phyloP scores from a whole-genome alignment of 2,888 invertebrate species.

The Zaprionus bogoriensis region DNA sequence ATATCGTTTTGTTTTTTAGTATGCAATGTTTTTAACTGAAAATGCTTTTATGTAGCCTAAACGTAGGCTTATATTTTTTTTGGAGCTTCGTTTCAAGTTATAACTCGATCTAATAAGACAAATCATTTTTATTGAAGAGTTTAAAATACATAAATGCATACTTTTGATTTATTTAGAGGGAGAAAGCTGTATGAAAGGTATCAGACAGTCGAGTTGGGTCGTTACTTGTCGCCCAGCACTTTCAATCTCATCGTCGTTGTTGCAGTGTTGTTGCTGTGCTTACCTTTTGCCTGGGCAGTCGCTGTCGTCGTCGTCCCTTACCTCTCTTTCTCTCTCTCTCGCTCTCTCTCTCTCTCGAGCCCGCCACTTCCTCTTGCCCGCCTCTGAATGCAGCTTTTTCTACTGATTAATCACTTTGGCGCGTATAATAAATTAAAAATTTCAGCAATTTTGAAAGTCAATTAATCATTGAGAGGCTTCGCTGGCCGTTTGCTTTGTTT shows the following conservation, averaged over 20 bases:
- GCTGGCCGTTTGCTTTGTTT: constrained; percentile 51
- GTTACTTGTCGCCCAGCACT: constrained; percentile 48
- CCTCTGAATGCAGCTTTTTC: constrained; percentile 44
- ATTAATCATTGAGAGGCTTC: constrained; percentile 80
- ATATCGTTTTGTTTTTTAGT: no score
- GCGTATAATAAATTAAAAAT: constrained; percentile 83
- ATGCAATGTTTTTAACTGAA: no score
- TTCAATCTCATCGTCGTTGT: constrained; percentile 58
- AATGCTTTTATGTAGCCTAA: no score
- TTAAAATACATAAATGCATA: no score
- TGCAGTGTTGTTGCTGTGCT: constrained; percentile 28
- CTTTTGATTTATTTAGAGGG: no score
- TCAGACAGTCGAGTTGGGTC: background rate
- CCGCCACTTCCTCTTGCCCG: no score
- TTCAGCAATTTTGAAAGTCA: constrained; percentile 83
- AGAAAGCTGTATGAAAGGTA: no score
- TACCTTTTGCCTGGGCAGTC: constrained; percentile 32
- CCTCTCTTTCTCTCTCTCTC: background rate
- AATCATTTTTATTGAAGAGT: no score
- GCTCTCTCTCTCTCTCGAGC: background rate
- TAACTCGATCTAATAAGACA: no score
- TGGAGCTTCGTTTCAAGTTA: no score
- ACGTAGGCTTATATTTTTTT: no score
- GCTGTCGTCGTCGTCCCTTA: constrained; percentile 22
- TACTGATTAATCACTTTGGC: constrained; percentile 82